Evolutionary conservation across 2,113 vertebrate genomes (phyloP).

Genomic region (Protomyctophum bolini): DNA sequence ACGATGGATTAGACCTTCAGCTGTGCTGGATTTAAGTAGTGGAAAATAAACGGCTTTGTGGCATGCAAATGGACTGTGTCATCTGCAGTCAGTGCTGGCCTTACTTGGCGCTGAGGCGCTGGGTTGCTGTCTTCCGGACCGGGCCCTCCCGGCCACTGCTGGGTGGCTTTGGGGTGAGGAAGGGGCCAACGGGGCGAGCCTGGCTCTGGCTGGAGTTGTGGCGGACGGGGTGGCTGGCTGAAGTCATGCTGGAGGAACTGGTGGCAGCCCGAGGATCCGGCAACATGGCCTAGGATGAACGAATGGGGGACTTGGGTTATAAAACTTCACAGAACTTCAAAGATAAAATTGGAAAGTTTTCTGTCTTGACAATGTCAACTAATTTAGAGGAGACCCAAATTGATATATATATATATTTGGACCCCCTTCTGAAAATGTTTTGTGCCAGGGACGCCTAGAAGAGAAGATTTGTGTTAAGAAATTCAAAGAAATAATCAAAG

Average conservation of each 20-base stretch:
- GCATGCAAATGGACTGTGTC: not conserved
- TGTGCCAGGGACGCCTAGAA: too few species aligned
- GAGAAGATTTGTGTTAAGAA: too few species aligned
- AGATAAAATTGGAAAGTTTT: too few species aligned
- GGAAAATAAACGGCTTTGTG: not conserved
- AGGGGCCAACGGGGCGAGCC: conserved; percentile 69
- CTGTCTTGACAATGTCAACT: too few species aligned
- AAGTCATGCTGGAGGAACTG: conserved; percentile 60
- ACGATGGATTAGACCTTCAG: conserved; percentile 9
- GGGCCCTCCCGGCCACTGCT: conserved; percentile 76
- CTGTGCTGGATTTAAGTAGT: not conserved
- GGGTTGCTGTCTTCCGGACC: conserved; percentile 79
- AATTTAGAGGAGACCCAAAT: too few species aligned
- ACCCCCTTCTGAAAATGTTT: too few species aligned
- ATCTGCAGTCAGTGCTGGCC: conserved; percentile 34
- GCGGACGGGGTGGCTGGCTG: conserved; percentile 62
- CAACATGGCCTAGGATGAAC: conserved; percentile 77
- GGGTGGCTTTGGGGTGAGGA: conserved; percentile 85
- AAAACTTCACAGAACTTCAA: too few species aligned
- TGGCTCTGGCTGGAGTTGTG: conserved; percentile 62
- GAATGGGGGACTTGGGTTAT: not conserved
- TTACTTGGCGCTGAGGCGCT: conserved; percentile 89
- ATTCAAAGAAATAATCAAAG: too few species aligned
- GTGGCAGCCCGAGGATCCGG: conserved; percentile 69
- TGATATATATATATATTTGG: too few species aligned